A percentile compares a stretch with the other conserved stretches of the same genome.
Conservation (phyloP, 2,113 vertebrate species). For the Helogale parvula region DNA sequence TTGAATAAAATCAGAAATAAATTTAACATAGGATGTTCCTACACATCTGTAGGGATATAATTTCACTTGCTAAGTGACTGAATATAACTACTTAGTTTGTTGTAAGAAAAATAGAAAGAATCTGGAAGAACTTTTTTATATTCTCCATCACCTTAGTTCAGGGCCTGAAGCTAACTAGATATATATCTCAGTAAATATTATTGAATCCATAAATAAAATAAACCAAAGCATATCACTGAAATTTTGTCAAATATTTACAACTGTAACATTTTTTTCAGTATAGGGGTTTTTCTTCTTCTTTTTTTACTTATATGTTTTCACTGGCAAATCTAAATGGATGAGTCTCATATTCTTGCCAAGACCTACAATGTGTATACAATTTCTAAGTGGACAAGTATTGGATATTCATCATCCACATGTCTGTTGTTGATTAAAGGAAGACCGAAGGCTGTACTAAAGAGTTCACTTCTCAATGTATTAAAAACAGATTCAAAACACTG, state of each 20-base stretch:
- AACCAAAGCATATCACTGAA: background rate
- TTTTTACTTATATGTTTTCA: background rate
- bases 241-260: conserved; percentile 35
- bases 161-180: background rate
- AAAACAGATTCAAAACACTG: background rate
- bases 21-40: background rate
- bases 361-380: conserved; percentile 6
- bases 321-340: background rate
- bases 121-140: background rate
- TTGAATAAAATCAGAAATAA: conserved; percentile 5
- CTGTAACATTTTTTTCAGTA: background rate
- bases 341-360: background rate
- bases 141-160: background rate
- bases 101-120: background rate
- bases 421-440: background rate
- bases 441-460: background rate
- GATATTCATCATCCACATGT: background rate
- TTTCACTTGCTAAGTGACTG: conserved; percentile 5
- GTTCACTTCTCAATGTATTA: background rate
- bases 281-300: background rate
- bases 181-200: background rate
- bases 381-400: conserved; percentile 18
- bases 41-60: background rate
- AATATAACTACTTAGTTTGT: background rate
- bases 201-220: background rate